Base-by-base conservation (phyloP, 2,113 vertebrate genomes). In the Menidia beryllina region DNA sequence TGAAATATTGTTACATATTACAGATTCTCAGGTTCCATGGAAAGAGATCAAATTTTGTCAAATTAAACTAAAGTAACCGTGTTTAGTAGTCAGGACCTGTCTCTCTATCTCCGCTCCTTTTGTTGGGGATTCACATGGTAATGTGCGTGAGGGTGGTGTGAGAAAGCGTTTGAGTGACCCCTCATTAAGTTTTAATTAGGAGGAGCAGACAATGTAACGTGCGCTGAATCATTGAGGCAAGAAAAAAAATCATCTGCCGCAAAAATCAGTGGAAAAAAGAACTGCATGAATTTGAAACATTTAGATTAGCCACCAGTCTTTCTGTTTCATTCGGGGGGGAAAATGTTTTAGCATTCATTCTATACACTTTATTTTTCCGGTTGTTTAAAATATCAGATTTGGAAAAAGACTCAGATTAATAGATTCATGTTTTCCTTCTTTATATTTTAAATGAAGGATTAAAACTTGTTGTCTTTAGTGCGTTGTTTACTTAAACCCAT, bases 101-200 rank as follows among this genome's bases (percentile, higher is more conserved):
- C n/a, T 24, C 25, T 50, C 1, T 12, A 7, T 38, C 5, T 68
- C 13, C 58, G 1, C 3, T 26, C 13, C 50, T 1, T 47, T 24
- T 0, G 8, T 43, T 13, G n/a, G 12, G n/a, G 54, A 66, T 48
- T 66, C 49, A 81, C 27, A 64, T 71, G 34, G 19, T 51, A 26
- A 66, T 49, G 64, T 51, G 58, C 11, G 27, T 15, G 24, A 45
- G 34, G 39, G 41, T 25, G 1, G 11, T 43, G 52, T 21, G 80
- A 53, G 67, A 68, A 64, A 36, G 63, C 26, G 68, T 79, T 60
- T 24, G 69, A 69, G 53, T 86, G 86, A 88, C 81, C 81, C 39
- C 27, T 49, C 77, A 87, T 88, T 83, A 89, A 77, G 83, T 79
- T 89, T 87, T 88, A 85, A 88, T 89, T 81, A 79, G 73, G 23